These are phyloP conservation scores for Cheilosia grossa DNA, from an alignment of 2,888 invertebrate genomes.

Conservation along the genomic window DNA sequence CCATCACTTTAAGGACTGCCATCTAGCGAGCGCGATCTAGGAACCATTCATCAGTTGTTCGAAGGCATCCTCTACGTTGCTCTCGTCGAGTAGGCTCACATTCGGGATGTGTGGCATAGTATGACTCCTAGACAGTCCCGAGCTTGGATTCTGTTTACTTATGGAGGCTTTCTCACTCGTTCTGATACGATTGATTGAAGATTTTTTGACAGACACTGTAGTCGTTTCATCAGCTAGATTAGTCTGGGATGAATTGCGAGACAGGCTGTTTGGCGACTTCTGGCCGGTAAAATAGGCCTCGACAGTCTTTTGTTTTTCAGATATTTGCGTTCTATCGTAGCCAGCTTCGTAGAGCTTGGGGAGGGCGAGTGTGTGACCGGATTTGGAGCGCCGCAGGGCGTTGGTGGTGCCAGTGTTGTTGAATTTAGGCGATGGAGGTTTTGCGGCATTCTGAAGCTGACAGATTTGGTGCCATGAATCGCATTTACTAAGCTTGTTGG, in stretches of 20 bases:
- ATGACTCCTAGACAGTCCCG: slow-evolving; percentile 88
- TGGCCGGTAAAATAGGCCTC: slow-evolving; percentile 88
- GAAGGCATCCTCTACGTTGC: slow-evolving; percentile 94
- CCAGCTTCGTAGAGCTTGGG: slow-evolving; percentile 93
- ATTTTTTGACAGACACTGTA: slow-evolving; percentile 77
- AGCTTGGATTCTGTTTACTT: slow-evolving; percentile 82
- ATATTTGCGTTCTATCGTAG: slow-evolving; percentile 87
- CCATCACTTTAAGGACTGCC: slow-evolving; percentile 15
- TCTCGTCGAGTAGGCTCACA: slow-evolving; percentile 89
- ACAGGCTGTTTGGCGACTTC: slow-evolving; percentile 82
- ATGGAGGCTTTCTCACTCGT: slow-evolving; percentile 84
- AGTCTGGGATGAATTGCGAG: slow-evolving; percentile 78
- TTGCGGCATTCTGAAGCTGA: slow-evolving; percentile 77
- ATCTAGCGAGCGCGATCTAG: slow-evolving; percentile 68
- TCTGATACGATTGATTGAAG: slow-evolving; percentile 83
- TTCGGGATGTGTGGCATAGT: slow-evolving; percentile 90
- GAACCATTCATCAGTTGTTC: slow-evolving; percentile 90
- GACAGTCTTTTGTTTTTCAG: slow-evolving; percentile 89
- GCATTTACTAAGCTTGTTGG: slow-evolving; percentile 86
- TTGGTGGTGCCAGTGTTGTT: slow-evolving; percentile 74
- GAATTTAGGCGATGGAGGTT: slow-evolving; percentile 80
- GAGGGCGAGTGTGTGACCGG: slow-evolving; percentile 89
- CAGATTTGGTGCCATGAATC: slow-evolving; percentile 92
- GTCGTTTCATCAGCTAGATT: slow-evolving; percentile 51
- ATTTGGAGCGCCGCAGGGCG: slow-evolving; percentile 86